Evolutionary conservation across 2,888 invertebrate genomes (phyloP).

Genomic region (Disparrhopalites patrizii): DNA sequence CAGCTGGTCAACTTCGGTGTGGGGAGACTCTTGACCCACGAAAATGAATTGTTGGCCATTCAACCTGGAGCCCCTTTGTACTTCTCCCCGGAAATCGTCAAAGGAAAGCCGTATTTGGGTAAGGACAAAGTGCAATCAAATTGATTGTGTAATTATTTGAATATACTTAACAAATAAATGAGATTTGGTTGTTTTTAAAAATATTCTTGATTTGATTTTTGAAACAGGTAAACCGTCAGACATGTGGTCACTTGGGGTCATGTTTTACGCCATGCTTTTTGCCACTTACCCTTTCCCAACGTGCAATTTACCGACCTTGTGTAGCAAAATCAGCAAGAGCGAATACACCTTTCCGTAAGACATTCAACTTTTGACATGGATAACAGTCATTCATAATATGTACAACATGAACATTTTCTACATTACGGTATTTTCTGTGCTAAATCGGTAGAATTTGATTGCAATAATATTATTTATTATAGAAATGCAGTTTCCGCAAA

Average conservation of each 20-base stretch:
- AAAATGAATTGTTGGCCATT: neutral
- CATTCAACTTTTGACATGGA: too few relatives aligned
- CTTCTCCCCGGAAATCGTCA: constrained; percentile 93
- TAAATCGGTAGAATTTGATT: too few relatives aligned
- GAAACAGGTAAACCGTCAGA: neutral
- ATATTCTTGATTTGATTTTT: too few relatives aligned
- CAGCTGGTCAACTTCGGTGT: neutral
- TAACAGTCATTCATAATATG: too few relatives aligned
- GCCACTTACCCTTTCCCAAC: neutral
- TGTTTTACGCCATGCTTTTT: neutral
- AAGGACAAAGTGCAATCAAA: constrained; percentile 77
- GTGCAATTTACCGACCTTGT: neutral
- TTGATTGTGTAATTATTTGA: neutral
- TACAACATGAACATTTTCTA: too few relatives aligned
- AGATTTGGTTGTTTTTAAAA: too few relatives aligned
- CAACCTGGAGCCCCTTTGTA: constrained; percentile 80
- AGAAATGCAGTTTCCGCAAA: too few relatives aligned
- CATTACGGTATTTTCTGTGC: neutral
- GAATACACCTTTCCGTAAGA: neutral
- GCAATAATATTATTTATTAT: too few relatives aligned
- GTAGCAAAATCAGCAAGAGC: neutral
- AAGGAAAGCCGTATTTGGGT: constrained; percentile 89
- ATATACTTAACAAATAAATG: too few relatives aligned
- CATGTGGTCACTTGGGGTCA: neutral
- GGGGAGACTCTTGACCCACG: neutral